Evolutionary conservation across 2,113 vertebrate species (phyloP).

Genomic region (Cryptomyrus ogoouensis): DNA sequence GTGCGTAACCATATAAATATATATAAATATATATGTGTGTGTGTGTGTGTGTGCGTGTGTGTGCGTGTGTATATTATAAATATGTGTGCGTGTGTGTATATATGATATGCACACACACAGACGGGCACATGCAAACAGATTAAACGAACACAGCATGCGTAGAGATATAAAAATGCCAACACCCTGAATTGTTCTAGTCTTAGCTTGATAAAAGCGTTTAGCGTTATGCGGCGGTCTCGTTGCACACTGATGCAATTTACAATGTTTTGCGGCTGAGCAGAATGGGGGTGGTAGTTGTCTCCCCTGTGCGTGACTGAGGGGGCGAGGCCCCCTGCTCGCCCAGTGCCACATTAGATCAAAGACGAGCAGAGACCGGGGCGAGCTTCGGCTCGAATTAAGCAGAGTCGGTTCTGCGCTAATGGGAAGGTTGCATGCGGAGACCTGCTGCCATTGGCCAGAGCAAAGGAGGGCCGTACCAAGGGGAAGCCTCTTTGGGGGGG

Average conservation of each 20-base stretch:
- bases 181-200: background rate
- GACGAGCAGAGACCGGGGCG: background rate
- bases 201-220: constrained; percentile 7
- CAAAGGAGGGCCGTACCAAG: background rate
- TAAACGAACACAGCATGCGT: background rate
- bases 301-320: background rate
- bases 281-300: background rate
- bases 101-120: background rate
- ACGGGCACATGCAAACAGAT: background rate
- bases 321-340: background rate
- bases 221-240: background rate
- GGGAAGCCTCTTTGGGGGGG: background rate
- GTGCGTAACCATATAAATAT: no score
- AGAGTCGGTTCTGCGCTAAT: background rate
- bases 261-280: background rate
- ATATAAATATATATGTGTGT: no score
- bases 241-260: background rate
- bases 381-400: background rate
- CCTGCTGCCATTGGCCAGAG: background rate
- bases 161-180: background rate
- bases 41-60: no score
- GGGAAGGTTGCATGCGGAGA: background rate
- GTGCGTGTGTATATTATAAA: no score
- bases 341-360: constrained; percentile 1
- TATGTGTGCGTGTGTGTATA: no score